A percentile compares a stretch with the other conserved stretches of the same genome.
These are phyloP conservation scores for Biston betularia DNA, from an alignment of 2,888 invertebrate species.

Conservation along the genomic window DNA sequence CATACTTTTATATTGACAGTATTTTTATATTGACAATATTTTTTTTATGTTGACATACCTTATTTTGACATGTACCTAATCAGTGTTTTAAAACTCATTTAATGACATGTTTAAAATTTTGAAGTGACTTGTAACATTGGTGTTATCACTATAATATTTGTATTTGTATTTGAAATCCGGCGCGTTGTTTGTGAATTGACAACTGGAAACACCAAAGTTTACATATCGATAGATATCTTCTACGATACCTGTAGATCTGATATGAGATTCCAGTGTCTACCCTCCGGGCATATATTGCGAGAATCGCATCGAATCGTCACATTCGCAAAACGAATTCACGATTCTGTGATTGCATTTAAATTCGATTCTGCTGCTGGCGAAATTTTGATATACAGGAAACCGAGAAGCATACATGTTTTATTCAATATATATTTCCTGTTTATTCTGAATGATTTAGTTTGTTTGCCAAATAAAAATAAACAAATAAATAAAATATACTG, in stretches of 20 bases:
- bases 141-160: too few relatives aligned
- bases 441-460: neutral
- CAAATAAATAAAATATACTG: too few relatives aligned
- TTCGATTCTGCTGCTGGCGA: conserved; percentile 50
- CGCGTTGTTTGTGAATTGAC: neutral
- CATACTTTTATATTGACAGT: too few relatives aligned
- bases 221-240: neutral
- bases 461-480: too few relatives aligned
- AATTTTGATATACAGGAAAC: conserved; percentile 28
- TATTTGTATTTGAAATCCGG: too few relatives aligned
- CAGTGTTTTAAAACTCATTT: too few relatives aligned
- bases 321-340: conserved; percentile 57
- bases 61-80: too few relatives aligned
- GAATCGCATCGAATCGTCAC: conserved; percentile 63
- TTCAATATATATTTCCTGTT: conserved; percentile 10
- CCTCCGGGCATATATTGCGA: conserved; percentile 66
- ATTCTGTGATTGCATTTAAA: conserved; percentile 66
- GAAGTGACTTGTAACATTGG: too few relatives aligned
- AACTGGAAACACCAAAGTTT: neutral
- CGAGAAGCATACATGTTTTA: conserved; percentile 28
- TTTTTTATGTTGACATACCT: too few relatives aligned
- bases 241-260: conserved; percentile 32
- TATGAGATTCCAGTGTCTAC: conserved; percentile 62
- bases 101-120: too few relatives aligned
- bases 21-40: too few relatives aligned